Evolutionary conservation across 2,113 vertebrate genomes (phyloP), one percentile per base, ranked within the genome.

Genomic region (Gorsachius goisagi): DNA sequence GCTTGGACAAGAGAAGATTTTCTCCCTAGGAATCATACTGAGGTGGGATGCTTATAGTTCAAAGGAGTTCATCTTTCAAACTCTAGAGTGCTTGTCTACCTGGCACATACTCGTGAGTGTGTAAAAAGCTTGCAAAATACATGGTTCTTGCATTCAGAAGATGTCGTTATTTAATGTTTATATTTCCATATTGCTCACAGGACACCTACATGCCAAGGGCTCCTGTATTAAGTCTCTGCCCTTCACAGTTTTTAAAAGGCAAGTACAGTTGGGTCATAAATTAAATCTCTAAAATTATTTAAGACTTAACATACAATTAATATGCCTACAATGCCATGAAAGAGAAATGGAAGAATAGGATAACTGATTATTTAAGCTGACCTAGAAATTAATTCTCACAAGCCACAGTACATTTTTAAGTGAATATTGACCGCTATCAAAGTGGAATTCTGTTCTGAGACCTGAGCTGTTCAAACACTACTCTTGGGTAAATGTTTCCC

Each of bases 61-160:
- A 96, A 91, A 92, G 90, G 74, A 32, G 8, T n/a, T 93, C 66
- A 89, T 89, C 78, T 69, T 83, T 82, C 55, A 82, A 73, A 63
- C 45, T 76, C 59, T n/a, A 32, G n/a, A 88, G 78, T 62, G 47
- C 52, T 77, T 66, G 22, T 52, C 81, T 91, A 80, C 66, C 75
- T 88, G 74, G n/a, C 53, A 79, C 16, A 41, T 21, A 64, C 30
- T 56, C 6, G 3, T 7, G 6, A 49, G 27, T 2, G 9, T 52
- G 45, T 52, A 74, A 84, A 74, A 86, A 49, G 41, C 60, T 87
- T 81, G 60, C 58, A 81, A 39, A 86, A 88, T 4, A 0, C 33
- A 41, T 22, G 2, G 32, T 20, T 91, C 67, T 82, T 68, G 13
- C 60, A 13, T 74, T 73, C 82, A 83, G 50, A 90, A 91, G 41